Evolutionary conservation across 2,113 vertebrate genomes (phyloP).

Genomic region (Lamprotornis superbus): DNA sequence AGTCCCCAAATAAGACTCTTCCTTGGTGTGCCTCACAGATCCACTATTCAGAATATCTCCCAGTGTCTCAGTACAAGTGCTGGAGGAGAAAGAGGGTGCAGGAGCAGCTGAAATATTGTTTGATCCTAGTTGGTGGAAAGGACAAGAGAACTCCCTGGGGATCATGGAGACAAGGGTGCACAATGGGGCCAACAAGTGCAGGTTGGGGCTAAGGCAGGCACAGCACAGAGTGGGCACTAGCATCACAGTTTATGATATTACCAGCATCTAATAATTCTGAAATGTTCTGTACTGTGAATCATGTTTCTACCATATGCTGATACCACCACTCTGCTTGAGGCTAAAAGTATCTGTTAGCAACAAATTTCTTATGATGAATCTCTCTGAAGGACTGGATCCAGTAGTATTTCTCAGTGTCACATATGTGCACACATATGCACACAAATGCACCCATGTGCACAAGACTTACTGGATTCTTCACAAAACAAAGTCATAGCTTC

Average conservation of each 20-base stretch:
- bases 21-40: not conserved
- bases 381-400: not conserved
- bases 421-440: accelerated
- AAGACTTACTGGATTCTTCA: not conserved
- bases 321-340: not conserved
- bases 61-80: not conserved
- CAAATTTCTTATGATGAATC: not conserved
- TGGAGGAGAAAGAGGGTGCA: not conserved
- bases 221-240: not conserved
- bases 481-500: not conserved
- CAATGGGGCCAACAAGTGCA: not conserved
- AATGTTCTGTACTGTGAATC: not conserved
- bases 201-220: not conserved
- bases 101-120: not conserved
- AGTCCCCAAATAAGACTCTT: not conserved
- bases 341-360: not conserved
- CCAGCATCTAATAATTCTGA: not conserved
- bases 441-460: not conserved
- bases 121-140: not conserved
- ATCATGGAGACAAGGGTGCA: not conserved
- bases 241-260: not conserved
- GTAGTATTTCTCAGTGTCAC: not conserved
- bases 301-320: not conserved
- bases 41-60: not conserved
- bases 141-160: accelerated